Evolutionary conservation across 2,888 invertebrate genomes (phyloP).

Genomic region (Ophion slaviceki): DNA sequence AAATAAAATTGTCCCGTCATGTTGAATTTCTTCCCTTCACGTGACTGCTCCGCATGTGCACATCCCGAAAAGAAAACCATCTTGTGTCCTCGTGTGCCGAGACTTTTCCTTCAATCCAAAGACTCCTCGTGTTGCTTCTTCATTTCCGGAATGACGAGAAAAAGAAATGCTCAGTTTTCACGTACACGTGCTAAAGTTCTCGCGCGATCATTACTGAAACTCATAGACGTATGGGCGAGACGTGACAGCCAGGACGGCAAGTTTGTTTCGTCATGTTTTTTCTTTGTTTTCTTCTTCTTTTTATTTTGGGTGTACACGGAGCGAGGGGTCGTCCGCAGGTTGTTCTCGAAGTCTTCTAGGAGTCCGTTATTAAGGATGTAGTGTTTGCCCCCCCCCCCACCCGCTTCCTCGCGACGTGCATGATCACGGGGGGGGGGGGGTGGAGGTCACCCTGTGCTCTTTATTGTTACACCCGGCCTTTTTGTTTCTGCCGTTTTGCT

Average conservation of each 20-base stretch:
- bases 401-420: too few relatives aligned
- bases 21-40: too few relatives aligned
- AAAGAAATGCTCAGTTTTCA: too few relatives aligned
- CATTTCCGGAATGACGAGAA: too few relatives aligned
- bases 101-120: too few relatives aligned
- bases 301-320: not conserved
- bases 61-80: too few relatives aligned
- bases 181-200: conserved; percentile 16
- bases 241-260: conserved; percentile 11
- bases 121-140: too few relatives aligned
- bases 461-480: conserved; percentile 45
- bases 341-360: conserved; percentile 12
- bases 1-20: too few relatives aligned
- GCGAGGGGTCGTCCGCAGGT: conserved; percentile 28
- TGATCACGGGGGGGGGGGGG: not conserved
- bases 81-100: too few relatives aligned
- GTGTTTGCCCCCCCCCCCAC: too few relatives aligned
- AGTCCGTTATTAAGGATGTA: conserved; percentile 53
- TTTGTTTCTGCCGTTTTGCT: conserved; percentile 44
- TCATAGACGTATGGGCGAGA: not conserved
- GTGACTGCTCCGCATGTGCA: too few relatives aligned
- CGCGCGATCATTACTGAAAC: not conserved
- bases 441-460: conserved; percentile 39
- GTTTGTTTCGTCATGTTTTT: not conserved
- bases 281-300: conserved; percentile 7